phyloP scores from a whole-genome alignment of 2,888 invertebrate genomes.

The Melangyna quadrimaculata region DNA sequence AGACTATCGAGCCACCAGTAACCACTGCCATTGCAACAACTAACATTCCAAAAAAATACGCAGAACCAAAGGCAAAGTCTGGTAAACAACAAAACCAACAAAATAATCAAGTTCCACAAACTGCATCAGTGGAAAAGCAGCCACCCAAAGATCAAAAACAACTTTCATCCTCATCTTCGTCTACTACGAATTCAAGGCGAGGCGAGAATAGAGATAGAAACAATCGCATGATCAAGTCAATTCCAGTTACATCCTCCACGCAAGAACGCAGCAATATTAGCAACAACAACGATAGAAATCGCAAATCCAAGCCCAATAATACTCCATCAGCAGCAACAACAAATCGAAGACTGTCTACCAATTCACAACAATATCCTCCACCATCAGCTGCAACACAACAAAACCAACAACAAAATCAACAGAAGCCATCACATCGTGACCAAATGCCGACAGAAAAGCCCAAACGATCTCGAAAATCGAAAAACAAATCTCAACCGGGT shows the following conservation, averaged over 20 bases:
- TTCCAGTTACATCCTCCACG: conserved; percentile 32
- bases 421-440: conserved; percentile 55
- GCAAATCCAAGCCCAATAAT: conserved; percentile 33
- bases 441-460: conserved; percentile 37
- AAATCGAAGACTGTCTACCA: conserved; percentile 43
- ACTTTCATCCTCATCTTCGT: background rate
- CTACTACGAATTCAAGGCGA: background rate
- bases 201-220: conserved; percentile 44
- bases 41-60: conserved; percentile 73
- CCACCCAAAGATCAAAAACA: conserved; percentile 45
- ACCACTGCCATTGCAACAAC: conserved; percentile 73
- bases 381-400: conserved; percentile 24
- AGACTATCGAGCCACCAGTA: conserved; percentile 29
- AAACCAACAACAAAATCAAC: conserved; percentile 24
- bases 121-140: conserved; percentile 32
- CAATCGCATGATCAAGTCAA: conserved; percentile 47
- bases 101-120: conserved; percentile 48
- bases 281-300: conserved; percentile 48
- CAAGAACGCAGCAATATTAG: conserved; percentile 32
- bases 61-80: conserved; percentile 73
- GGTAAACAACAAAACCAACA: conserved; percentile 71
- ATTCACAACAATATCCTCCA: conserved; percentile 49
- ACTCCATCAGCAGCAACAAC: background rate
- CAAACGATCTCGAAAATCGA: conserved; percentile 60
- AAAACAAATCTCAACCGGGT: conserved; percentile 52